phyloP scores from a whole-genome alignment of 1,140 invertebrate species.

The Drosophila mayri region DNA sequence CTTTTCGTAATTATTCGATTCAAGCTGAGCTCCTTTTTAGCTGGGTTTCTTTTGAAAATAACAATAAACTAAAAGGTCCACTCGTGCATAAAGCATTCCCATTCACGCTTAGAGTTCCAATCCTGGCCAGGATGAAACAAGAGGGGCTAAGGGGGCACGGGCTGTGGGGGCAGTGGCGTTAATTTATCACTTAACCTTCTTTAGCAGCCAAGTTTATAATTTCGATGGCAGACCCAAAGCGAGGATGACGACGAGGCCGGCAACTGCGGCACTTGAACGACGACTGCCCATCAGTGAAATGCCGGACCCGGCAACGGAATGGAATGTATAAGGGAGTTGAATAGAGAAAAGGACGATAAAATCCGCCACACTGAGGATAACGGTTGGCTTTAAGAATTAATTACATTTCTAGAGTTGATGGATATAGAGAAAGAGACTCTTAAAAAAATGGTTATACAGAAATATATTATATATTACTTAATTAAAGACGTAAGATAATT shows the following conservation, averaged over 20 bases:
- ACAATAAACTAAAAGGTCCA: constrained; percentile 80
- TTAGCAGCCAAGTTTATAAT: constrained; percentile 81
- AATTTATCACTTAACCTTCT: constrained; percentile 83
- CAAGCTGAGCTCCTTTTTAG: constrained; percentile 43
- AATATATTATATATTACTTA: too few species aligned
- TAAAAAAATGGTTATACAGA: too few species aligned
- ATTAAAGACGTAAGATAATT: too few species aligned
- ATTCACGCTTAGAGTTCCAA: constrained; percentile 29
- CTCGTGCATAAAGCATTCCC: constrained; percentile 77
- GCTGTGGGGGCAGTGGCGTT: constrained; percentile 51
- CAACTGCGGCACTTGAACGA: constrained; percentile 70
- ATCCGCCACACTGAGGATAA: constrained; percentile 4
- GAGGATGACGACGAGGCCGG: constrained; percentile 46
- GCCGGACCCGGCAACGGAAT: constrained; percentile 27
- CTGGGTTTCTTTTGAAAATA: constrained; percentile 57
- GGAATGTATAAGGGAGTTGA: constrained; percentile 33
- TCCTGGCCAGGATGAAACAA: constrained; percentile 12
- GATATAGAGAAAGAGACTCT: too few species aligned
- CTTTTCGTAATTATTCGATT: constrained; percentile 55
- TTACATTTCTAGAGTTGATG: background rate
- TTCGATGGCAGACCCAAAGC: constrained; percentile 57
- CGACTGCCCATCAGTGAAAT: constrained; percentile 74
- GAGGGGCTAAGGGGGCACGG: constrained; percentile 4
- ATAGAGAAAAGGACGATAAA: constrained; percentile 14
- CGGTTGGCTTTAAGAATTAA: background rate